Conservation (phyloP, 2,888 invertebrate genomes). For the Rhagonycha lutea region DNA sequence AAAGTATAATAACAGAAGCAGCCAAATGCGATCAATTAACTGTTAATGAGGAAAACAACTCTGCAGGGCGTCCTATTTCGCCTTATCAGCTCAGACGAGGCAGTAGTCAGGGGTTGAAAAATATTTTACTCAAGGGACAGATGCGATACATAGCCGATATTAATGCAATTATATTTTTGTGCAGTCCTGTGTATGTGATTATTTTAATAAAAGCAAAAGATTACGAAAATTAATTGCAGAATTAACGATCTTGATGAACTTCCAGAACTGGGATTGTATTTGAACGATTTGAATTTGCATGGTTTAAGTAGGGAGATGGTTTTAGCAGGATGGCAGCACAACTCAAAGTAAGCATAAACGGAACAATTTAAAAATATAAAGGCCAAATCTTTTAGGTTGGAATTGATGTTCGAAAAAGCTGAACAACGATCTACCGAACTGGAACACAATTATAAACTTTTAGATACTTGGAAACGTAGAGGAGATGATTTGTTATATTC, state of each 20-base stretch:
- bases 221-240: conserved; percentile 55
- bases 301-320: conserved; percentile 84
- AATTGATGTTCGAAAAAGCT: conserved; percentile 81
- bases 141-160: conserved; percentile 82
- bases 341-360: conserved; percentile 61
- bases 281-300: conserved; percentile 85
- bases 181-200: conserved; percentile 76
- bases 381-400: conserved; percentile 58
- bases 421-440: conserved; percentile 79
- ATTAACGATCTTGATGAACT: conserved; percentile 85
- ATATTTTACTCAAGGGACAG: conserved; percentile 82
- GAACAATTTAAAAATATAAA: background rate
- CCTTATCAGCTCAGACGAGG: conserved; percentile 50
- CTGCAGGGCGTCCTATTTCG: conserved; percentile 41
- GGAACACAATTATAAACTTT: conserved; percentile 74
- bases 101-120: conserved; percentile 64
- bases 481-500: conserved; percentile 88
- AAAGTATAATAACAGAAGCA: background rate
- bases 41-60: background rate
- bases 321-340: conserved; percentile 83
- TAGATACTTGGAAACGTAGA: conserved; percentile 84
- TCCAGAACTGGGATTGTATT: conserved; percentile 74
- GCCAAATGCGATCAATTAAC: conserved; percentile 5
- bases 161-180: conserved; percentile 80
- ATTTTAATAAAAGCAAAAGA: background rate